These are phyloP conservation scores for Heliangelus exortis DNA, from an alignment of 2,797 vertebrate species.

Conservation along the genomic window DNA sequence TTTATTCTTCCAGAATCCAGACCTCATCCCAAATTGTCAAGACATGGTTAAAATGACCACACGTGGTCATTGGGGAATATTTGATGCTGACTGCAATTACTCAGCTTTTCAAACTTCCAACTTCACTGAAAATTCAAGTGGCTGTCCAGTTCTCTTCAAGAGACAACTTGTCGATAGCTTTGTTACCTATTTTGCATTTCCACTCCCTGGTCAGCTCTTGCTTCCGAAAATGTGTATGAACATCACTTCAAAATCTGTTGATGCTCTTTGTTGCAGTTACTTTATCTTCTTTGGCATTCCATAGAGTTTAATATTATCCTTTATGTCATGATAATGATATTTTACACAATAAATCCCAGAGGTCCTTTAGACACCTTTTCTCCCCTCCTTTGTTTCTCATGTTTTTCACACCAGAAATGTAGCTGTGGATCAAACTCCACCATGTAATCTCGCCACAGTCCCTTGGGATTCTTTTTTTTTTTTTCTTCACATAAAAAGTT, in stretches of 20 bases:
- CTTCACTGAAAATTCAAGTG: not conserved
- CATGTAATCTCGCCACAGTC: accelerated
- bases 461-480: not conserved
- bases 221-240: not conserved
- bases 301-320: not conserved
- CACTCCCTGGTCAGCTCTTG: not conserved
- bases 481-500: not conserved
- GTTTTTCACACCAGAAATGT: not conserved
- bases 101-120: not conserved
- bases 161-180: not conserved
- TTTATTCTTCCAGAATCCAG: accelerated
- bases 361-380: not conserved
- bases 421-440: not conserved
- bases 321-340: not conserved
- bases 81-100: not conserved
- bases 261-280: not conserved
- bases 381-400: not conserved
- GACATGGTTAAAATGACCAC: not conserved
- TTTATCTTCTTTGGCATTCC: not conserved
- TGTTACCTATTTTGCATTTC: not conserved
- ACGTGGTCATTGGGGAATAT: not conserved
- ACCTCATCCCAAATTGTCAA: not conserved
- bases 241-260: not conserved
- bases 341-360: not conserved
- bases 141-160: not conserved